These are phyloP conservation scores for Sitophilus oryzae DNA, from an alignment of 1,140 invertebrate species.

Conservation along the genomic window DNA sequence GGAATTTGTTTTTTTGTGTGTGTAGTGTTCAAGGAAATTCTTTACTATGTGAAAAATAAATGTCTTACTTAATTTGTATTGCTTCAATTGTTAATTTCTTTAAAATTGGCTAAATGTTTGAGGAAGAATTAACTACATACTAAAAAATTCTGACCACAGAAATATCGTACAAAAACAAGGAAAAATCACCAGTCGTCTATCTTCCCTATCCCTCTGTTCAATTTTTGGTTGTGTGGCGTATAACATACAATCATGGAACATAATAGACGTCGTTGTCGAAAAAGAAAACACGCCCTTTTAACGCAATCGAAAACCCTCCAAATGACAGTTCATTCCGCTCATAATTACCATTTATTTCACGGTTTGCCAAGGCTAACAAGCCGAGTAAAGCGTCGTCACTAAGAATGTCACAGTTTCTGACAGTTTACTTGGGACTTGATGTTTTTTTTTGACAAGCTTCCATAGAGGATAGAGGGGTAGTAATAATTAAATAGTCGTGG, in stretches of 20 bases:
- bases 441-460: no score
- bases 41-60: no score
- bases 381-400: background rate
- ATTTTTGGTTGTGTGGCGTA: background rate
- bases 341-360: slow-evolving; percentile 41
- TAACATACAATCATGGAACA: slow-evolving; percentile 1
- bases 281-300: slow-evolving; percentile 20
- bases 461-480: no score
- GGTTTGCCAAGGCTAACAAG: slow-evolving; percentile 24
- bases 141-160: no score
- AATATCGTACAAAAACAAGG: background rate
- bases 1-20: no score
- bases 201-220: background rate
- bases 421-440: background rate
- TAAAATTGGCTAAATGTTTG: no score
- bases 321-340: slow-evolving; percentile 40
- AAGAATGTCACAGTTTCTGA: slow-evolving; percentile 1
- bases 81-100: no score
- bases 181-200: background rate
- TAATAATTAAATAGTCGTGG: no score
- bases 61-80: no score
- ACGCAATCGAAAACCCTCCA: slow-evolving; percentile 37
- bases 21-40: no score
- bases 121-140: no score
- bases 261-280: slow-evolving; percentile 2